Evolutionary conservation across 2,113 vertebrate genomes (phyloP).

Genomic region (Oreamnos americanus): DNA sequence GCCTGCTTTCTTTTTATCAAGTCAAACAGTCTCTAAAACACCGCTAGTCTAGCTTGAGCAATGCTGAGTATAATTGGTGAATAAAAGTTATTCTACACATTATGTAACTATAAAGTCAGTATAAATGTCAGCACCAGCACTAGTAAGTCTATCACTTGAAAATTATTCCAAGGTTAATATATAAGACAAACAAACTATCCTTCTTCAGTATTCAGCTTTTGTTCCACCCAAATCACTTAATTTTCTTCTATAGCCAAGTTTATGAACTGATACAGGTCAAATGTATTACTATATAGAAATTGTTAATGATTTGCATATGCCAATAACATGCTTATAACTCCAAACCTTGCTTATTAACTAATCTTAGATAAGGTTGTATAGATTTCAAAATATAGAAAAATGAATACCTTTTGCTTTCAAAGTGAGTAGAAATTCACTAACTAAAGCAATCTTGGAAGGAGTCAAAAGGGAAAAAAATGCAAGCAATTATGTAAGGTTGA

Average conservation of each 20-base stretch:
- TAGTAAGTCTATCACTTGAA: conserved; percentile 16
- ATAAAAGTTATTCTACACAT: not conserved
- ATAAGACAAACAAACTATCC: not conserved
- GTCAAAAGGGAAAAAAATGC: conserved; percentile 45
- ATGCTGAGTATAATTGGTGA: not conserved
- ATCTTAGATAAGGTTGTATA: conserved; percentile 43
- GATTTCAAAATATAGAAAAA: conserved; percentile 14
- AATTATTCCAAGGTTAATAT: conserved; percentile 48
- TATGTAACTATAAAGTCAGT: conserved; percentile 20
- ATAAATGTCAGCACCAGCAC: not conserved
- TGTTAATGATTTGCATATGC: conserved; percentile 32
- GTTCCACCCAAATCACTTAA: not conserved
- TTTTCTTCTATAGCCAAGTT: not conserved
- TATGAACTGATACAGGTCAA: not conserved
- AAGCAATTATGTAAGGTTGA: conserved; percentile 50
- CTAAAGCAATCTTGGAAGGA: not conserved
- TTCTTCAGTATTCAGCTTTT: not conserved
- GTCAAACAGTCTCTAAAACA: not conserved
- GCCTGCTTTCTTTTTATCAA: not conserved
- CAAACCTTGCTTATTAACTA: conserved; percentile 27
- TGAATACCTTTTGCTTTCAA: not conserved
- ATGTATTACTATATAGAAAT: conserved; percentile 35
- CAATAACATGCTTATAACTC: conserved; percentile 49
- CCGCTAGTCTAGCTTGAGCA: not conserved
- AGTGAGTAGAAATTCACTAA: conserved; percentile 7